Conservation (phyloP, 2,888 invertebrate genomes). For the Ephialtes manifestator region DNA sequence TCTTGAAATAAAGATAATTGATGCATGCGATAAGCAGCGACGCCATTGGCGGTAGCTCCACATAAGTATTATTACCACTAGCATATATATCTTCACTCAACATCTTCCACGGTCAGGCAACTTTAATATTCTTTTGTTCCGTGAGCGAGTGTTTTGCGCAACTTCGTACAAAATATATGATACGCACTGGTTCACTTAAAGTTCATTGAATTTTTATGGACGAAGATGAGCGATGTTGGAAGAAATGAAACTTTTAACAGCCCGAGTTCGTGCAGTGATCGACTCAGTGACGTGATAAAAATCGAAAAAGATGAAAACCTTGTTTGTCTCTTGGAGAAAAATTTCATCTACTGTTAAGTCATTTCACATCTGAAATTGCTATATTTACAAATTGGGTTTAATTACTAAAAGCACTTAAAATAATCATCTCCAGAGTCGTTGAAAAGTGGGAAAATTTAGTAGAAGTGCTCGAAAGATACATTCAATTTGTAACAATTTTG, state of each 20-base stretch:
- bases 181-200: neutral
- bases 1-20: conserved; percentile 54
- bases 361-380: too few species aligned
- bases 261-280: neutral
- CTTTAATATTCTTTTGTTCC: conserved; percentile 21
- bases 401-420: too few species aligned
- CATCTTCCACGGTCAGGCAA: neutral
- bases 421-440: too few species aligned
- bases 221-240: neutral
- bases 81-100: conserved; percentile 21
- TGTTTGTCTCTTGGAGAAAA: too few species aligned
- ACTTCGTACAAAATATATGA: conserved; percentile 5
- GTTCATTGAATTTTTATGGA: conserved; percentile 17
- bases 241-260: conserved; percentile 2
- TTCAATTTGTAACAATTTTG: too few species aligned
- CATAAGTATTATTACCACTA: neutral
- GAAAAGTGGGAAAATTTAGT: too few species aligned
- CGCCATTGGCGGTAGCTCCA: neutral
- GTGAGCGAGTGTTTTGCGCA: conserved; percentile 32
- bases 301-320: too few species aligned
- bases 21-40: conserved; percentile 14
- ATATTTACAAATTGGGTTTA: too few species aligned
- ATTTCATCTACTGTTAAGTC: too few species aligned
- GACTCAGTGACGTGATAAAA: neutral
- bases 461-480: too few species aligned